These are phyloP conservation scores for Horisme vitalbata DNA, from an alignment of 2,888 invertebrate species.

Conservation along the genomic window DNA sequence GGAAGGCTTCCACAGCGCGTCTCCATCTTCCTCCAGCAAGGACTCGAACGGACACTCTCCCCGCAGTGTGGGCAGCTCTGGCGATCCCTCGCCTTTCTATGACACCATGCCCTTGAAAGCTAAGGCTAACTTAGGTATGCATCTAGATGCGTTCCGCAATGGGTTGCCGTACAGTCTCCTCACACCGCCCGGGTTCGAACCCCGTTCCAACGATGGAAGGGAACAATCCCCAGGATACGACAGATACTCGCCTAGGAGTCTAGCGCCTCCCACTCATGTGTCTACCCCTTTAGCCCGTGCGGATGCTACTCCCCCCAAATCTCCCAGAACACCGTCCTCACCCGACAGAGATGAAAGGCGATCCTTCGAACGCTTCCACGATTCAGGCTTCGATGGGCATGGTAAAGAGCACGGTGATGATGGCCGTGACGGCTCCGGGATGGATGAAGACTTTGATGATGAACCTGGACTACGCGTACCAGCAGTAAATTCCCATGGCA, in stretches of 20 bases:
- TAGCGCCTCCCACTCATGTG: constrained; percentile 60
- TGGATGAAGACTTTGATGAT: constrained; percentile 78
- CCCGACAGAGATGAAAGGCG: constrained; percentile 61
- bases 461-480: constrained; percentile 84
- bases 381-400: constrained; percentile 76
- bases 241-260: constrained; percentile 59
- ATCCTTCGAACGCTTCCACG: constrained; percentile 70
- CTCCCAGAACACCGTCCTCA: constrained; percentile 63
- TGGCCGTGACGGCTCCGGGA: constrained; percentile 74
- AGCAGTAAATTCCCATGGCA: constrained; percentile 89
- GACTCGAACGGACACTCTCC: constrained; percentile 78
- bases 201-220: constrained; percentile 56
- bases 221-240: constrained; percentile 63
- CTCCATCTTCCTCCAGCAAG: constrained; percentile 82
- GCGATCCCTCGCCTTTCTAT: constrained; percentile 68
- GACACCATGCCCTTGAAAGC: constrained; percentile 69
- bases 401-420: constrained; percentile 66
- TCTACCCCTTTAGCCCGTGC: constrained; percentile 64
- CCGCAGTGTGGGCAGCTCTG: constrained; percentile 68
- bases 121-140: constrained; percentile 72
- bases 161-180: constrained; percentile 82
- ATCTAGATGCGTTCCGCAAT: constrained; percentile 66
- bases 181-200: constrained; percentile 84
- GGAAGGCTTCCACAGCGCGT: constrained; percentile 83
- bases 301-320: constrained; percentile 74